These are phyloP conservation scores for Galeopterus variegatus DNA, from an alignment of 2,113 vertebrate genomes.

Conservation along the genomic window DNA sequence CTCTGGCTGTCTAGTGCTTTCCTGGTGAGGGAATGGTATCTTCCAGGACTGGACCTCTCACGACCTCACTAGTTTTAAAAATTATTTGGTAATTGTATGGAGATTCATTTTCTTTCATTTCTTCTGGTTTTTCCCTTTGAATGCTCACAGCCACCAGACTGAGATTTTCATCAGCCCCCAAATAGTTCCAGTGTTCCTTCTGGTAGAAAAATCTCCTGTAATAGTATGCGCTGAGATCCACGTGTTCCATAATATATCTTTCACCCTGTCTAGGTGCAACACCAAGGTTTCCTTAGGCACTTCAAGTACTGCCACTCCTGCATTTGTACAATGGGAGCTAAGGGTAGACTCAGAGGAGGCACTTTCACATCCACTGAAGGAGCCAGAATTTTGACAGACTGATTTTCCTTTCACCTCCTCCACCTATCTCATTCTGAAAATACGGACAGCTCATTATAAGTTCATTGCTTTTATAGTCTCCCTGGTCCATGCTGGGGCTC, in stretches of 20 bases:
- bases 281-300: conserved; percentile 94
- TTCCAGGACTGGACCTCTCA: no score
- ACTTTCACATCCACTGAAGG: conserved; percentile 92
- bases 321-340: conserved; percentile 96
- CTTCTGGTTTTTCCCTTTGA: conserved; percentile 96
- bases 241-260: conserved; percentile 97
- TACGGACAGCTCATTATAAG: conserved; percentile 97
- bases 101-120: conserved; percentile 96
- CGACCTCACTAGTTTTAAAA: conserved; percentile 97
- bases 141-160: conserved; percentile 97
- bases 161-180: conserved; percentile 95
- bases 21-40: no score
- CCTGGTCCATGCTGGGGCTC: conserved; percentile 93
- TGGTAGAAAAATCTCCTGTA: conserved; percentile 97
- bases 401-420: conserved; percentile 94
- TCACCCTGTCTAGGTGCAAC: conserved; percentile 93
- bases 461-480: conserved; percentile 97
- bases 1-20: no score
- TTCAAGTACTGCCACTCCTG: conserved; percentile 96
- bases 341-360: conserved; percentile 94
- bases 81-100: conserved; percentile 97
- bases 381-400: conserved; percentile 94
- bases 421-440: conserved; percentile 97
- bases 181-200: conserved; percentile 98
- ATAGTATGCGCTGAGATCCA: conserved; percentile 97